phyloP scores from a whole-genome alignment of 1,140 invertebrate genomes.

The Drosophila leontia region DNA sequence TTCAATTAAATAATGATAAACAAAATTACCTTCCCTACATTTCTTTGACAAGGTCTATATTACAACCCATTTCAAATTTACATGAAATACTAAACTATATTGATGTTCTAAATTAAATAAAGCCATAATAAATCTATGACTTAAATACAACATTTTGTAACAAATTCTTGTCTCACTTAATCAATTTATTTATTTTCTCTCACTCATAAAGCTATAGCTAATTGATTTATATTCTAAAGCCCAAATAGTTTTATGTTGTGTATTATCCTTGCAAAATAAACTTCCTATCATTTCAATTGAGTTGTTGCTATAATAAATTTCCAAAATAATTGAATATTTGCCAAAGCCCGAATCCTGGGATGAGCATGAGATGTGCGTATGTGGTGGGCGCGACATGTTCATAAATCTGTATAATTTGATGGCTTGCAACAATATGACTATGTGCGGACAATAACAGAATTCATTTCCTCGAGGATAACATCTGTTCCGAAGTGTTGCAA shows the following conservation, averaged over 20 bases:
- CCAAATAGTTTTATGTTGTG: slow-evolving; percentile 7
- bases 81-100: not conserved
- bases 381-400: slow-evolving; percentile 2
- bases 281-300: slow-evolving; percentile 42
- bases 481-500: slow-evolving; percentile 70
- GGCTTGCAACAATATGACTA: slow-evolving; percentile 21
- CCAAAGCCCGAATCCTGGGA: slow-evolving; percentile 10
- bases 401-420: slow-evolving; percentile 39
- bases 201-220: not conserved
- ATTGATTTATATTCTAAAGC: not conserved
- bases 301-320: slow-evolving; percentile 47
- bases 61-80: not conserved
- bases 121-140: not conserved
- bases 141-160: not conserved
- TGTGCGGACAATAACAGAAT: slow-evolving; percentile 44
- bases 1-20: no score
- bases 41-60: no score
- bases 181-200: not conserved
- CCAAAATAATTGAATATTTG: slow-evolving; percentile 66
- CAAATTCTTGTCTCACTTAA: not conserved
- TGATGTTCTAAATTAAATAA: not conserved
- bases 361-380: not conserved
- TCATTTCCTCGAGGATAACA: slow-evolving; percentile 76
- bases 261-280: no score
- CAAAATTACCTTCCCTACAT: no score